Conservation (phyloP, 2,797 vertebrate species). For the Scarus forsteni region DNA sequence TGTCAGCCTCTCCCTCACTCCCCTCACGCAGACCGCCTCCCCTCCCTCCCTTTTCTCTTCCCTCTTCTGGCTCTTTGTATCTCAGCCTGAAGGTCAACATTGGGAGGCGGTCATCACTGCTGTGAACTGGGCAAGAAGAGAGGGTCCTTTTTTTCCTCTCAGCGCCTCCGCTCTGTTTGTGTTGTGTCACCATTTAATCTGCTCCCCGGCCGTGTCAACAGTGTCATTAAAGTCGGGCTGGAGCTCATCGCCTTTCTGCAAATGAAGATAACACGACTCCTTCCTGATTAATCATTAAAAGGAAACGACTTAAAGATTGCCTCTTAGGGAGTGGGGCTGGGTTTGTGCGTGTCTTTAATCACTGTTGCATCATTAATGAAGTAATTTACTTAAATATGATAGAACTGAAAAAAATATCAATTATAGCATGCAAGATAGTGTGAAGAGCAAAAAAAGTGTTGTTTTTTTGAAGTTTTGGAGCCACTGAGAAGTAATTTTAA, state of each 20-base stretch:
- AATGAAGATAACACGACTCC: slow-evolving; percentile 41
- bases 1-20: slow-evolving; percentile 28
- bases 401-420: neutral
- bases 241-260: slow-evolving; percentile 37
- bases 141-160: slow-evolving; percentile 17
- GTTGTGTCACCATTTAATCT: slow-evolving; percentile 57
- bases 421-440: neutral
- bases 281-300: slow-evolving; percentile 50
- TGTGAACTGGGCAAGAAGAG: slow-evolving; percentile 57
- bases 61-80: slow-evolving; percentile 31
- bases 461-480: too few relatives aligned
- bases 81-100: slow-evolving; percentile 67
- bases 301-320: slow-evolving; percentile 27
- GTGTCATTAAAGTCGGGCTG: slow-evolving; percentile 48
- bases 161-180: slow-evolving; percentile 51
- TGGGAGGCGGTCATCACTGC: slow-evolving; percentile 55
- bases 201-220: slow-evolving; percentile 57
- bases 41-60: slow-evolving; percentile 4
- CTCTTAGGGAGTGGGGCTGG: neutral
- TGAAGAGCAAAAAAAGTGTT: too few relatives aligned
- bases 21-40: slow-evolving; percentile 13
- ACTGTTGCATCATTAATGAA: neutral
- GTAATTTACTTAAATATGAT: neutral
- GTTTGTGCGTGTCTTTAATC: neutral
- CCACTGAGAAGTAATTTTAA: neutral